These are phyloP conservation scores for Promerops cafer DNA, from an alignment of 2,113 vertebrate genomes.

Conservation along the genomic window DNA sequence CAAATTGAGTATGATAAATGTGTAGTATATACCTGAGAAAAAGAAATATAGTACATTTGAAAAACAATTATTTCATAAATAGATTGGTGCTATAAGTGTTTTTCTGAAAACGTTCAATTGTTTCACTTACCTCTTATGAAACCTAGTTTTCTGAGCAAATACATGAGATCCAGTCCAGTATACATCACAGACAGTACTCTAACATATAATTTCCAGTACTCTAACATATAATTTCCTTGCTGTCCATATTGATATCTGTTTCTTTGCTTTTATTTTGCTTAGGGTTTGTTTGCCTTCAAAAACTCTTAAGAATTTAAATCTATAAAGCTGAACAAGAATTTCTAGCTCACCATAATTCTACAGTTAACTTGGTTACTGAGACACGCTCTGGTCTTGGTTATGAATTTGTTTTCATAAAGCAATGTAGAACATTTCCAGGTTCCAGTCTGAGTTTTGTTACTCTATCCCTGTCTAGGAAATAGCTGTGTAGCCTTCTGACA, in stretches of 20 bases:
- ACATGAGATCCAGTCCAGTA: not conserved
- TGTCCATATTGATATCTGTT: not conserved
- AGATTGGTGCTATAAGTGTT: not conserved
- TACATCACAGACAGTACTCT: not conserved
- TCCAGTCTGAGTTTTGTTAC: not conserved
- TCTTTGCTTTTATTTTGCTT: not conserved
- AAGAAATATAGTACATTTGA: not conserved
- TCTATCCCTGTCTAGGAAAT: not conserved
- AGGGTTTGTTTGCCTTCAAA: not conserved
- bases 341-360: not conserved
- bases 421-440: not conserved
- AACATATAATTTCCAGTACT: not conserved
- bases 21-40: not conserved
- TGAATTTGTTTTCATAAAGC: not conserved
- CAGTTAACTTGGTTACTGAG: not conserved
- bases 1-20: not conserved
- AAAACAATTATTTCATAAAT: not conserved
- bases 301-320: not conserved
- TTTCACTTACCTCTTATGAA: not conserved
- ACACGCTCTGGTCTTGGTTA: not conserved
- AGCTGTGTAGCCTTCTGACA: not conserved
- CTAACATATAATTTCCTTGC: not conserved
- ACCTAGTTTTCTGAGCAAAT: not conserved
- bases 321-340: not conserved
- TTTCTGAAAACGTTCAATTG: not conserved